Percentiles rank a stretch among this genome's conserved stretches.
Evolutionary conservation across 2,888 invertebrate species (phyloP).

Genomic region (Helobdella robusta): DNA sequence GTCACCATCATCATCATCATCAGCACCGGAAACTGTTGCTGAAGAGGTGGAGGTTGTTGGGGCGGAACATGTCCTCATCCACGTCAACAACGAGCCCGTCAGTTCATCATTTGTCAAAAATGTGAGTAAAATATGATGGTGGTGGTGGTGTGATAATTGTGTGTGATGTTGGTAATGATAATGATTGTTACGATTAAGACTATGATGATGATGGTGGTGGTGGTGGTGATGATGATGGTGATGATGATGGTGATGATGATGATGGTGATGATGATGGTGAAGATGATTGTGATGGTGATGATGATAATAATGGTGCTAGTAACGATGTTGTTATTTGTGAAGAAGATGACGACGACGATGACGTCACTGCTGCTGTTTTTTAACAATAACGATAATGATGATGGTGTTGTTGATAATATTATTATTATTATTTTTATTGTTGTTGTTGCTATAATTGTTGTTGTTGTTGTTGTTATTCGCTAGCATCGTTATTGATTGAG

Average conservation of each 20-base stretch:
- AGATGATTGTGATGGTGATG: neutral
- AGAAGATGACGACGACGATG: neutral
- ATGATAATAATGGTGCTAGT: neutral
- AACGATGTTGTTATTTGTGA: neutral
- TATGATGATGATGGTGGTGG: constrained; percentile 19
- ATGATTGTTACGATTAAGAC: neutral
- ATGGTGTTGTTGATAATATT: too few species aligned
- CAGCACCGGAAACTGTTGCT: too few species aligned
- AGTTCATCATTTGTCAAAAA: too few species aligned
- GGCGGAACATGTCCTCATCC: too few species aligned
- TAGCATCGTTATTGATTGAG: too few species aligned
- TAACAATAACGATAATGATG: constrained; percentile 3
- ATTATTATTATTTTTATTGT: too few species aligned
- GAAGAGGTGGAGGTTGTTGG: too few species aligned
- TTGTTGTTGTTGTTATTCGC: too few species aligned
- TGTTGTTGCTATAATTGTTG: too few species aligned
- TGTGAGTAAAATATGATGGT: too few species aligned
- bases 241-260: constrained; percentile 28
- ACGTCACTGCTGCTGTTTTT: neutral
- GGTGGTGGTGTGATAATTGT: neutral
- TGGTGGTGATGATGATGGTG: constrained; percentile 26
- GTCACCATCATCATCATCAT: too few species aligned
- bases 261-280: constrained; percentile 26
- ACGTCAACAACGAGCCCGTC: too few species aligned
- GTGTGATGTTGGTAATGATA: neutral